These are phyloP conservation scores for Chrysocyon brachyurus DNA, from an alignment of 2,797 vertebrate species.

Conservation along the genomic window DNA sequence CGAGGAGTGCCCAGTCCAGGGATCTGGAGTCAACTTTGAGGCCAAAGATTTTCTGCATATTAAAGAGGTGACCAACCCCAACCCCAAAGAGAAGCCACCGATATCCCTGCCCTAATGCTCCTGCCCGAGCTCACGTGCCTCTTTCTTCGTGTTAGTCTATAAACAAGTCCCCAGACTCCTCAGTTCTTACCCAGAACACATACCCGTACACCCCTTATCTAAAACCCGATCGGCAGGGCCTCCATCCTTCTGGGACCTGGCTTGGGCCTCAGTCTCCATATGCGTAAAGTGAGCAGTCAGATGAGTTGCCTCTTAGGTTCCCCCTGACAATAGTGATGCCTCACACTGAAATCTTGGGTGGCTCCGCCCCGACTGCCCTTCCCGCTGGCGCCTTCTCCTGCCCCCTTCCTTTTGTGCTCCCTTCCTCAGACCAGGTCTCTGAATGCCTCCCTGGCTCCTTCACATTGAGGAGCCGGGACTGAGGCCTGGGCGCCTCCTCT, in stretches of 20 bases:
- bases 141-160: not conserved
- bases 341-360: not conserved
- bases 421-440: not conserved
- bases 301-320: not conserved
- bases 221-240: not conserved
- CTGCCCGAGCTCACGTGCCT: not conserved
- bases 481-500: not conserved
- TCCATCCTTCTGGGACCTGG: not conserved
- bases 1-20: slow-evolving; percentile 98
- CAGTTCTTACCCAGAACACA: not conserved
- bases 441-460: not conserved
- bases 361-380: not conserved
- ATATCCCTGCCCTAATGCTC: not conserved
- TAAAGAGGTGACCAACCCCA: slow-evolving; percentile 94
- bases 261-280: not conserved
- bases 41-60: slow-evolving; percentile 99
- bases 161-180: not conserved
- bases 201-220: not conserved
- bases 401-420: not conserved
- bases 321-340: not conserved
- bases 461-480: not conserved
- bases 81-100: not conserved
- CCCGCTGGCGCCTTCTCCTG: not conserved
- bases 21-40: slow-evolving; percentile 98
- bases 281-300: not conserved